Evolutionary conservation across 1,140 invertebrate species (phyloP), one percentile per base, ranked within the genome.

Genomic region (Zaprionus ornatus): DNA sequence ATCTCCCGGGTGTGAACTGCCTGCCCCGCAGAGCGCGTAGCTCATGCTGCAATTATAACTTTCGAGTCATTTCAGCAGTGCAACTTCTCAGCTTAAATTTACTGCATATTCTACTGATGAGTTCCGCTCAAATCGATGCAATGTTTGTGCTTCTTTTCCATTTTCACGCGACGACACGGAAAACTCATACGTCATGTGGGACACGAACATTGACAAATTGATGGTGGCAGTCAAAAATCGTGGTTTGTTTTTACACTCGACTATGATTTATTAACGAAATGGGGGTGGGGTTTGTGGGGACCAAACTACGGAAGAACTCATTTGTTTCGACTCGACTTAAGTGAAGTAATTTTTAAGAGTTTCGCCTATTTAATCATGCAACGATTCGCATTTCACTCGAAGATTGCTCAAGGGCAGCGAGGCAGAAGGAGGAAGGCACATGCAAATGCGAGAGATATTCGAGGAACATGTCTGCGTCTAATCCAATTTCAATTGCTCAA

Each of bases 401-500:
- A 19, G 27, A 2, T 13, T 37, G 50, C 13, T 23, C 29, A 32
- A 6, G 3, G 23, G 23, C 2, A 54, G 50, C 19, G 9, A 12
- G n/a, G n/a, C n/a, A n/a, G n/a, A n/a, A n/a, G n/a, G n/a, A n/a
- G n/a, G n/a, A 19, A 6, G 21, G 25, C 55, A 57, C 42, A 73
- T 55, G 64, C 71, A 73, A 67, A 73, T 73, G 32, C 17, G 54
- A 35, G 29, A 42, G 45, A 42, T 67, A 60, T 67, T 67, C 50
- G 59, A 62, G 59, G 9, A 21, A 62, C 48, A 52, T 55, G 52
- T 54, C 71, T 27, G 25, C 42, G 68, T 79, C 65, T 82, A 79
- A 87, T 82, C 83, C 68, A 82, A 87, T 82, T 82, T 77, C 76
- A 60, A 69, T 65, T 87, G 68, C 76, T 79, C 66, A 82, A 87